Conservation (phyloP, 2,113 vertebrate species). For the Mormyrus lacerda region DNA sequence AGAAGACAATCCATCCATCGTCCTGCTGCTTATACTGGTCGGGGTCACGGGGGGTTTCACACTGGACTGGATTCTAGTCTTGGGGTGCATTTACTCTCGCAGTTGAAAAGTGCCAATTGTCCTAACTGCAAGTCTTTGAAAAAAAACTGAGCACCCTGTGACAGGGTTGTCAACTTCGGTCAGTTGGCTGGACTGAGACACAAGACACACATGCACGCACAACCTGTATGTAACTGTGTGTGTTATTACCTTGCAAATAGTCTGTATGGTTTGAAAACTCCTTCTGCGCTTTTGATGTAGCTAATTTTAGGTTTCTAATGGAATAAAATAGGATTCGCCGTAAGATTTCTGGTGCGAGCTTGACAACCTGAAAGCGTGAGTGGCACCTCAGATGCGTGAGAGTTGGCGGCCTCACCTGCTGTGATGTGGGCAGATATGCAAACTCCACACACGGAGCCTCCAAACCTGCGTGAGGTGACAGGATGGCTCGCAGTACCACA, state of each 20-base stretch:
- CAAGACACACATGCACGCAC: neutral
- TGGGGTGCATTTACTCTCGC: neutral
- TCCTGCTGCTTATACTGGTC: neutral
- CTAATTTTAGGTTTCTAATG: neutral
- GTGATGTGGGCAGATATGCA: neutral
- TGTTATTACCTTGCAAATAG: neutral
- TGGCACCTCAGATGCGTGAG: neutral
- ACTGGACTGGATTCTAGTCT: neutral
- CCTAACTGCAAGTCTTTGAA: neutral
- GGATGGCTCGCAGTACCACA: neutral
- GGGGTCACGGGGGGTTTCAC: neutral
- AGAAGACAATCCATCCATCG: neutral
- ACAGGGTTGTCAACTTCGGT: neutral
- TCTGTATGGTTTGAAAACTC: neutral
- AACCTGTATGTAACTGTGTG: neutral
- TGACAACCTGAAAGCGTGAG: neutral
- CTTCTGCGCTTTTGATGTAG: neutral
- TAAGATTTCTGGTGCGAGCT: neutral
- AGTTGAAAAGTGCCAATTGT: neutral
- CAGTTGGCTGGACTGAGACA: neutral
- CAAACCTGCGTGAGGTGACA: neutral
- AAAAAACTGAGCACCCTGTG: neutral
- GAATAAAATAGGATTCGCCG: neutral
- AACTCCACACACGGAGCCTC: neutral
- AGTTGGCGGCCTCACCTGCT: neutral